Evolutionary conservation across 1,140 invertebrate genomes (phyloP).

Genomic region (Heterodera schachtii): DNA sequence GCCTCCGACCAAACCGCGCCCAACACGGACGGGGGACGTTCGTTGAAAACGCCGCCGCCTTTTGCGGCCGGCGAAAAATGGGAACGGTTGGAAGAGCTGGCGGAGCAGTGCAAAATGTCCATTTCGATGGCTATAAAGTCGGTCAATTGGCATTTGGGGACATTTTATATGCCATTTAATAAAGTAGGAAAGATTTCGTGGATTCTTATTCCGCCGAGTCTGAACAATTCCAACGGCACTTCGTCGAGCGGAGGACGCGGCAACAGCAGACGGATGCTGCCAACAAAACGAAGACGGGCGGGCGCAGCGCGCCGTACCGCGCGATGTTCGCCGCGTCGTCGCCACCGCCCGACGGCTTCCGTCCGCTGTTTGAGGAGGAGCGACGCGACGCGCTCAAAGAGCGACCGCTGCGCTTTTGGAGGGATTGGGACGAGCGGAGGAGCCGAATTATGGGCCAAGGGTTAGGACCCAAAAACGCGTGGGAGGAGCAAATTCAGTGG

Average conservation of each 20-base stretch:
- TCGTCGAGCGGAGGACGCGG: background rate
- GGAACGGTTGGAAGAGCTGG: background rate
- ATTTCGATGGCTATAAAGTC: constrained; percentile 21
- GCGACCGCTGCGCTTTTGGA: constrained; percentile 32
- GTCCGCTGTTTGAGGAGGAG: constrained; percentile 1
- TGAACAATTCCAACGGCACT: constrained; percentile 10
- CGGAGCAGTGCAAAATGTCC: constrained; percentile 27
- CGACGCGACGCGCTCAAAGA: background rate
- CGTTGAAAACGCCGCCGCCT: background rate
- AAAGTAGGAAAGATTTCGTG: constrained; percentile 25
- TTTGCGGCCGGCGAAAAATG: background rate
- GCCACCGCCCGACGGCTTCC: background rate
- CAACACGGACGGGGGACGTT: too few relatives aligned
- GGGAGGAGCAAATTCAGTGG: constrained; percentile 88
- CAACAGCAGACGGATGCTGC: background rate
- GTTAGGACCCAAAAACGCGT: constrained; percentile 77
- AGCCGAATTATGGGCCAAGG: constrained; percentile 32
- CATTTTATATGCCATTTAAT: constrained; percentile 16
- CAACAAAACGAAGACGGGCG: background rate
- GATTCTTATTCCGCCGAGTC: background rate
- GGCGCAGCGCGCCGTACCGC: constrained; percentile 1
- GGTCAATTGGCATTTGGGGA: background rate
- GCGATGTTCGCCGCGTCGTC: constrained; percentile 20
- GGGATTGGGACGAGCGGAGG: constrained; percentile 33
- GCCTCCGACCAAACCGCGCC: background rate